These are phyloP conservation scores for Eristalis arbustorum DNA, from an alignment of 2,888 invertebrate species.

Conservation along the genomic window DNA sequence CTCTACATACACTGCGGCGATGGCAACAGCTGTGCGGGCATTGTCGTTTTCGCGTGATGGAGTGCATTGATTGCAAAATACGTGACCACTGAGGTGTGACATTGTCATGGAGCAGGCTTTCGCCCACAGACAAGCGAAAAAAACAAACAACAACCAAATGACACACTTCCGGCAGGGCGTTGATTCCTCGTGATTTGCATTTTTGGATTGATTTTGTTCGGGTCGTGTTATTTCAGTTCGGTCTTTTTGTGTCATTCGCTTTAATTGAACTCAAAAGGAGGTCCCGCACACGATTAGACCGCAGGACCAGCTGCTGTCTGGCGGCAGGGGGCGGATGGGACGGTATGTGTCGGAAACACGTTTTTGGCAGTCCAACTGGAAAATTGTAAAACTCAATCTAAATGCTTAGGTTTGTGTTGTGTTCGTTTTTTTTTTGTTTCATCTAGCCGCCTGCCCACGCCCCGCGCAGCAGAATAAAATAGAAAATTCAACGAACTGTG, in stretches of 20 bases:
- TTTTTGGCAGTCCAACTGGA: conserved; percentile 57
- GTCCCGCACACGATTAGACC: conserved; percentile 10
- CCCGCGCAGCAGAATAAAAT: conserved; percentile 28
- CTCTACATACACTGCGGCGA: not conserved
- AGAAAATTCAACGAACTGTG: conserved; percentile 36
- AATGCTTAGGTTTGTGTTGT: not conserved
- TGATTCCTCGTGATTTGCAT: conserved; percentile 64
- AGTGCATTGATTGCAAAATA: conserved; percentile 61
- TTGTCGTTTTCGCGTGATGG: conserved; percentile 55
- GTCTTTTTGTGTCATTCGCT: conserved; percentile 13
- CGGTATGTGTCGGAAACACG: conserved; percentile 21
- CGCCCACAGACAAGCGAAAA: not conserved
- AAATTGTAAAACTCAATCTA: conserved; percentile 57
- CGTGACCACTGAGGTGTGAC: conserved; percentile 62
- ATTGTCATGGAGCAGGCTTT: conserved; percentile 27
- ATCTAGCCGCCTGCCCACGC: too few relatives aligned
- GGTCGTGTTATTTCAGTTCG: not conserved
- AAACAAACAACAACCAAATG: conserved; percentile 45
- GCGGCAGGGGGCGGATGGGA: not conserved
- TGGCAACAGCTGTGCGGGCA: conserved; percentile 43
- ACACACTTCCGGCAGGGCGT: conserved; percentile 62
- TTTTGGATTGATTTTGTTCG: conserved; percentile 43
- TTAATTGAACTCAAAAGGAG: conserved; percentile 29
- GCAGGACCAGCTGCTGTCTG: not conserved
- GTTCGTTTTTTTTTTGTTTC: not conserved